These are phyloP conservation scores for Psilopogon haemacephalus DNA, from an alignment of 2,113 vertebrate genomes.

Conservation along the genomic window DNA sequence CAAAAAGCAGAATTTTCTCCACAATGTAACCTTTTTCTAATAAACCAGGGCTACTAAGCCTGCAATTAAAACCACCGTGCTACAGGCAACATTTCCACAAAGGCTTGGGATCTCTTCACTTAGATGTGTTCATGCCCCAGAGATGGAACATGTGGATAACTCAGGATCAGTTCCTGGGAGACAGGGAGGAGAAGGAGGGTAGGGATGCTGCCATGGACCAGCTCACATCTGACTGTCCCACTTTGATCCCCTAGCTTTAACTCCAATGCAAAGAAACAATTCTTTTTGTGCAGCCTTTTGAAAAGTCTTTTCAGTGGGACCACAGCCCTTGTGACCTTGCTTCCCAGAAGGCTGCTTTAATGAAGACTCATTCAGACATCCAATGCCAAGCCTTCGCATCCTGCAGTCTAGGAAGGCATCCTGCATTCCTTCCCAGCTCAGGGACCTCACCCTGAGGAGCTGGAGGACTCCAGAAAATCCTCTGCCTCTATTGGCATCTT, in stretches of 20 bases:
- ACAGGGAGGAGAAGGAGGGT: background rate
- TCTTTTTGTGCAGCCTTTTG: background rate
- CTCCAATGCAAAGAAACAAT: background rate
- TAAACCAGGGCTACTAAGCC: background rate
- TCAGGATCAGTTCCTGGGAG: background rate
- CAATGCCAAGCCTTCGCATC: background rate
- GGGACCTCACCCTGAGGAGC: background rate
- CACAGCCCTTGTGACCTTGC: background rate
- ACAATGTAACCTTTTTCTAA: background rate
- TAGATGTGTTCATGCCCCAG: background rate
- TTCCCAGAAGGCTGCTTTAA: background rate
- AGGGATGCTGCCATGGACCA: background rate
- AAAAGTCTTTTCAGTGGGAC: background rate
- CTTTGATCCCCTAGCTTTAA: background rate
- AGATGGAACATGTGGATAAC: background rate
- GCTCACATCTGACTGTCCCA: background rate
- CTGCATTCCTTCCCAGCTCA: accelerated
- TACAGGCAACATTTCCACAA: background rate
- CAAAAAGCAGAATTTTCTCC: background rate
- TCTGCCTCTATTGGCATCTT: background rate
- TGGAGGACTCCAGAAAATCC: background rate
- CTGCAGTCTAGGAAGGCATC: accelerated
- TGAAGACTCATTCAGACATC: background rate
- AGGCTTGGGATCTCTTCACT: background rate
- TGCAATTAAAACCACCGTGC: background rate